phyloP scores from a whole-genome alignment of 2,797 vertebrate species.

The Agapornis canus region DNA sequence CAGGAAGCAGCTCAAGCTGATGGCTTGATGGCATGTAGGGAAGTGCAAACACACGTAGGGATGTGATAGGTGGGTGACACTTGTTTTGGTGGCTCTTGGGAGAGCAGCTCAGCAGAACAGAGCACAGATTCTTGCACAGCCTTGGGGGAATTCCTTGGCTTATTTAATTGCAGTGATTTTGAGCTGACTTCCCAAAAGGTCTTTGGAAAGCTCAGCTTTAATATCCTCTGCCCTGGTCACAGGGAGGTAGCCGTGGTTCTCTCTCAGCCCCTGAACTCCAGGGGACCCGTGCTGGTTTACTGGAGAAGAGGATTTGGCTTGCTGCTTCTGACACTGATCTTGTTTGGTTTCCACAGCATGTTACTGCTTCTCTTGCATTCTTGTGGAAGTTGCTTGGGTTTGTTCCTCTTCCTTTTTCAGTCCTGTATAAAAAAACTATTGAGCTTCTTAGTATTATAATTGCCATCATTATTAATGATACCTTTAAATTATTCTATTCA shows the following conservation, averaged over 20 bases:
- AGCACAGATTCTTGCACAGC: not conserved
- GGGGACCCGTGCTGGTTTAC: not conserved
- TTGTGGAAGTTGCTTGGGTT: not conserved
- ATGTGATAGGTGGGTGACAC: not conserved
- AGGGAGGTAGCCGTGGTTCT: not conserved
- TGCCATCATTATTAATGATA: conserved; percentile 13
- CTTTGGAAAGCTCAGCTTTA: conserved; percentile 20
- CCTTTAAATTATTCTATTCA: not conserved
- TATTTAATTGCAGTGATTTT: not conserved
- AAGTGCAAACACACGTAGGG: accelerated
- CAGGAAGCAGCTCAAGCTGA: not conserved
- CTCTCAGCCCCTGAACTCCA: not conserved
- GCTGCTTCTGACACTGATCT: not conserved
- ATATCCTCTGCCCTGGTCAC: not conserved
- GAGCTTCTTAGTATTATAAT: not conserved
- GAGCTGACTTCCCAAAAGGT: not conserved
- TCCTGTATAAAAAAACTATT: not conserved
- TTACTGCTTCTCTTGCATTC: not conserved
- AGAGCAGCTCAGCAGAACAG: not conserved
- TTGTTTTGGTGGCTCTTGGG: not conserved
- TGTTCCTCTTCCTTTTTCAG: not conserved
- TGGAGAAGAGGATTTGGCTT: not conserved
- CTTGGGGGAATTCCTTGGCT: not conserved
- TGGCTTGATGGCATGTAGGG: accelerated
- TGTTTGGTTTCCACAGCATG: not conserved